A percentile compares a stretch with the other conserved stretches of the same genome.
These are phyloP conservation scores for Gymnoscopelus braueri DNA, from an alignment of 2,797 vertebrate genomes.

Conservation along the genomic window DNA sequence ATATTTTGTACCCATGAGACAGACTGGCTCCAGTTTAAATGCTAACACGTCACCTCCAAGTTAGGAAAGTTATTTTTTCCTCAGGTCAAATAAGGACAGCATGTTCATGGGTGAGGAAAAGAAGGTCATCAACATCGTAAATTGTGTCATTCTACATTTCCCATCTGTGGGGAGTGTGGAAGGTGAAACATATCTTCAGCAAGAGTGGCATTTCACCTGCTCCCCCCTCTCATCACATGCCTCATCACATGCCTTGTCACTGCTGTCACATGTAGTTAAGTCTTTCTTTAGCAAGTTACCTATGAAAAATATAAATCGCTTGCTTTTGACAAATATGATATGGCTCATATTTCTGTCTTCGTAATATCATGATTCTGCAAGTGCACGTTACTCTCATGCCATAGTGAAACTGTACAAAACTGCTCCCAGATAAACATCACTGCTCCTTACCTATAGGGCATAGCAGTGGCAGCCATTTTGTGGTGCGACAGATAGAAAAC, in stretches of 20 bases:
- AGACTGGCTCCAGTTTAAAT: slow-evolving; percentile 1
- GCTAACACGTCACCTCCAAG: slow-evolving; percentile 11
- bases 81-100: slow-evolving; percentile 1
- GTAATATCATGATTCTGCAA: too few relatives aligned
- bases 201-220: slow-evolving; percentile 28
- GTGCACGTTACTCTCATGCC: too few relatives aligned
- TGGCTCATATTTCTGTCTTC: too few relatives aligned
- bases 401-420: too few relatives aligned
- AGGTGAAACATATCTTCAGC: slow-evolving; percentile 18
- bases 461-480: too few relatives aligned
- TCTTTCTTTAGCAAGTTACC: too few relatives aligned
- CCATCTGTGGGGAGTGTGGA: slow-evolving; percentile 1
- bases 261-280: slow-evolving; percentile 2
- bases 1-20: neutral
- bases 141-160: slow-evolving; percentile 10
- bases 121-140: slow-evolving; percentile 5
- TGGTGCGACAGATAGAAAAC: too few relatives aligned
- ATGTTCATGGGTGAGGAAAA: neutral
- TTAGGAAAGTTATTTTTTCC: slow-evolving; percentile 13
- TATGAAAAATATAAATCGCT: too few relatives aligned
- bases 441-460: too few relatives aligned
- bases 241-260: slow-evolving; percentile 16
- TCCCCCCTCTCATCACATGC: neutral
- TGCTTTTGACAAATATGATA: too few relatives aligned
- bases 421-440: too few relatives aligned